Conservation (phyloP, 2,113 vertebrate genomes). For the Sclerurus mexicanus region DNA sequence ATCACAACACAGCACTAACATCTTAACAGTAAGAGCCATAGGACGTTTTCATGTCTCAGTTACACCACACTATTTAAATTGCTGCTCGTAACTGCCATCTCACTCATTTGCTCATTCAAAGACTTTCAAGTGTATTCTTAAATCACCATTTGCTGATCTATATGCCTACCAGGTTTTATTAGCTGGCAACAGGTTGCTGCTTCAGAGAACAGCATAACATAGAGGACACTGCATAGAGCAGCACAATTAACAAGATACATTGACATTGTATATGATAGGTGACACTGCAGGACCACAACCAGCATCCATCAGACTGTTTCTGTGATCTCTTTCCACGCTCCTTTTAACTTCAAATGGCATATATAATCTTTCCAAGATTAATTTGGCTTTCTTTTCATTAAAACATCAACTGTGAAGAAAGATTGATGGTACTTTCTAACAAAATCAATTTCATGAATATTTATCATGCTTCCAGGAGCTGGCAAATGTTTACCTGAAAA, state of each 20-base stretch:
- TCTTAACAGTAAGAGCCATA: neutral
- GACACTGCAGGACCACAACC: neutral
- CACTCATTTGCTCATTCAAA: constrained; percentile 9
- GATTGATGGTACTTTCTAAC: neutral
- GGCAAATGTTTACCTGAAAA: neutral
- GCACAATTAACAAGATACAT: neutral
- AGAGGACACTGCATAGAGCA: neutral
- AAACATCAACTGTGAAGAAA: neutral
- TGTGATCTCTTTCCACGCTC: neutral
- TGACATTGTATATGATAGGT: neutral
- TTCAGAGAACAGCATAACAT: neutral
- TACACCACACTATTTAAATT: neutral
- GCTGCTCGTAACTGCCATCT: neutral
- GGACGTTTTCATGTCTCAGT: neutral
- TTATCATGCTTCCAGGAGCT: neutral
- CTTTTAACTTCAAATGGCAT: neutral
- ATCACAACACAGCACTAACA: neutral
- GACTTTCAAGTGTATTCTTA: constrained; percentile 15
- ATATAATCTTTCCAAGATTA: neutral
- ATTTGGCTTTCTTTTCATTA: neutral
- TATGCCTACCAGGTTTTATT: neutral
- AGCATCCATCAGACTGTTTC: neutral
- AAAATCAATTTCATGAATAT: neutral
- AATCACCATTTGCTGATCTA: constrained; percentile 25
- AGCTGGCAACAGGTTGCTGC: neutral